A percentile compares a stretch with the other conserved stretches of the same genome.
Conservation (phyloP, 1,140 invertebrate species). For the Ectropis grisescens region DNA sequence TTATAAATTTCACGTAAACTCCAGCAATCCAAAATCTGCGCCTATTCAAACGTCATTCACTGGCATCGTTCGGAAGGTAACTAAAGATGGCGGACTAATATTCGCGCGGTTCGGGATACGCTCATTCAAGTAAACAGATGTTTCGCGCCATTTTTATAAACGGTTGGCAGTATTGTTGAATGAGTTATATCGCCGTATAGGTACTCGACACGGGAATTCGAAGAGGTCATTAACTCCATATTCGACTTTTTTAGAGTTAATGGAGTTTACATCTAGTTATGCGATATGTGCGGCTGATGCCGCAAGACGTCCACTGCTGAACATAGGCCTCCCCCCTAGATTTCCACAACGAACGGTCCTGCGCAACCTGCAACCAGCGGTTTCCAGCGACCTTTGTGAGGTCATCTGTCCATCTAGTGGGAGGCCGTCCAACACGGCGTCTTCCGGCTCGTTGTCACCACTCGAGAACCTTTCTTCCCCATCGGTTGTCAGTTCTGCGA, state of each 20-base stretch:
- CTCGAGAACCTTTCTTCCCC: too few species aligned
- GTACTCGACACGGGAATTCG: not conserved
- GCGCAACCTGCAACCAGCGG: too few species aligned
- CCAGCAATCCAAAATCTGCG: constrained; percentile 3
- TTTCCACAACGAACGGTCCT: too few species aligned
- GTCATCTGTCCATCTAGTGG: too few species aligned
- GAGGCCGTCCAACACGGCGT: too few species aligned
- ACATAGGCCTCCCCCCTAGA: too few species aligned
- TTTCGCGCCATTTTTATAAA: constrained; percentile 4
- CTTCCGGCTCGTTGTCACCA: too few species aligned
- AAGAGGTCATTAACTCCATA: constrained; percentile 2
- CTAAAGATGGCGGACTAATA: constrained; percentile 3
- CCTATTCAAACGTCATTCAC: constrained; percentile 2
- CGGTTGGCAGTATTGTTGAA: not conserved
- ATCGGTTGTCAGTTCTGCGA: too few species aligned
- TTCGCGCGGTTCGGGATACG: not conserved
- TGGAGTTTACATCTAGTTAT: too few species aligned
- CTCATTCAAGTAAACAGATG: constrained; percentile 2
- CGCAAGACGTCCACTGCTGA: too few species aligned
- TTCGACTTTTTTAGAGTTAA: constrained; percentile 2
- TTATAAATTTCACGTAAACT: constrained; percentile 4
- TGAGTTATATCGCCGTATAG: not conserved
- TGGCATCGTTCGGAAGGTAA: not conserved
- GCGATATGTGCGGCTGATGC: too few species aligned
- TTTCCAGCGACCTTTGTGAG: too few species aligned